Conservation (phyloP, 92 coral and sea anemone genomes). For the Umimayanthus chanpuru region DNA sequence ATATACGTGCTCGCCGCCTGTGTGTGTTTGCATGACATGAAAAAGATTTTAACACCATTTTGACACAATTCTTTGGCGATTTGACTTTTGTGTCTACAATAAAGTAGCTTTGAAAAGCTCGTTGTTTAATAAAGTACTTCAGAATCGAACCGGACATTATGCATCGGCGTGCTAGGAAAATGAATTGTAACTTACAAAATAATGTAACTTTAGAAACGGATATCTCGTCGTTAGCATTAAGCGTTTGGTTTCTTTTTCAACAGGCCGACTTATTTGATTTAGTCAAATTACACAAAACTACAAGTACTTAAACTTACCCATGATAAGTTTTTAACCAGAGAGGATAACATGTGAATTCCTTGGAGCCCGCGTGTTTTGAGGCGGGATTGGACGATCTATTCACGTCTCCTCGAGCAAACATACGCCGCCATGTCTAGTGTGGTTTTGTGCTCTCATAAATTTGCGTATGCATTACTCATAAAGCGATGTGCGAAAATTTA, state of each 20-base stretch:
- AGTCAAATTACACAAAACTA: slow-evolving; percentile 1
- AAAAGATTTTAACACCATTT: slow-evolving; percentile 36
- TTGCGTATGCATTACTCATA: slow-evolving; percentile 22
- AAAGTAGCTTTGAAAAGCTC: background rate
- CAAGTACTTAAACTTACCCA: slow-evolving; percentile 38
- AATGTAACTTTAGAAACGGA: background rate
- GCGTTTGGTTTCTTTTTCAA: background rate
- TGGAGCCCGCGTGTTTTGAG: background rate
- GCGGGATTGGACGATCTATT: background rate
- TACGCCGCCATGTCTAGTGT: slow-evolving; percentile 7
- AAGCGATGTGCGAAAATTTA: slow-evolving; percentile 22
- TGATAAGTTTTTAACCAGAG: slow-evolving; percentile 31
- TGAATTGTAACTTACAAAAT: background rate
- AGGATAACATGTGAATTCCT: slow-evolving; percentile 36
- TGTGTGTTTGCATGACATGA: slow-evolving; percentile 6
- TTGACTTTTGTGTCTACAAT: slow-evolving; percentile 26
- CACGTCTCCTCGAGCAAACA: background rate
- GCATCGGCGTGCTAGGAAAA: background rate
- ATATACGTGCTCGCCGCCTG: background rate
- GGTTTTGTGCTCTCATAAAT: slow-evolving; percentile 14
- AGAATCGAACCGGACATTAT: background rate
- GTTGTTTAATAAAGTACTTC: slow-evolving; percentile 5
- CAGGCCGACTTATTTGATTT: background rate
- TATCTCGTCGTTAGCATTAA: background rate
- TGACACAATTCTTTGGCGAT: slow-evolving; percentile 15